Evolutionary conservation across 2,797 vertebrate genomes (phyloP).

Genomic region (Sebastes hubbsi): DNA sequence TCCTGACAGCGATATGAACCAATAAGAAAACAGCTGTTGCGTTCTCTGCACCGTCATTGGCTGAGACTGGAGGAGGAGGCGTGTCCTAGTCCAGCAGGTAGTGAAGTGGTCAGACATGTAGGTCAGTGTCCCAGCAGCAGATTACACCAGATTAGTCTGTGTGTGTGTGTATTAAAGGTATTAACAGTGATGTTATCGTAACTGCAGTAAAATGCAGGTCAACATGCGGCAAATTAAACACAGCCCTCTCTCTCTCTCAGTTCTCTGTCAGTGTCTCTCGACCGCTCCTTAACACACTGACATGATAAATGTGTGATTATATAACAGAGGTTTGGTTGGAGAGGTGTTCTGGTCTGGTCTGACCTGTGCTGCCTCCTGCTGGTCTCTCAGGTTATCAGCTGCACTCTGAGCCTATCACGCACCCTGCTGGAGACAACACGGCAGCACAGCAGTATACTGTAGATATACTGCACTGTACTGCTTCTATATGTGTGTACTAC

Average conservation of each 20-base stretch:
- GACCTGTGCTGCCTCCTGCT: conserved; percentile 52
- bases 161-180: conserved; percentile 40
- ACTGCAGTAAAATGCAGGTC: background rate
- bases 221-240: background rate
- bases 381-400: background rate
- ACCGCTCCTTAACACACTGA: background rate
- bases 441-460: background rate
- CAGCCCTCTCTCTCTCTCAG: too few species aligned
- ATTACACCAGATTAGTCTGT: conserved; percentile 62
- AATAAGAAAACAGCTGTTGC: background rate
- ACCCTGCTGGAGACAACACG: conserved; percentile 31
- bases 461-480: background rate
- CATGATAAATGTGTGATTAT: background rate
- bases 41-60: conserved; percentile 21
- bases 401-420: background rate
- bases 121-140: conserved; percentile 70
- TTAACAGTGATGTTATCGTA: conserved; percentile 46
- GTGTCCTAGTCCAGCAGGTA: conserved; percentile 40
- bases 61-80: conserved; percentile 10
- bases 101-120: conserved; percentile 55
- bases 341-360: background rate
- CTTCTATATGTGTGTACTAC: background rate
- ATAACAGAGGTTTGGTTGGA: background rate
- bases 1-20: background rate
- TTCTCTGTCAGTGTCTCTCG: too few species aligned